phyloP scores from a whole-genome alignment of 2,888 invertebrate species.

The Heliconius cydno region DNA sequence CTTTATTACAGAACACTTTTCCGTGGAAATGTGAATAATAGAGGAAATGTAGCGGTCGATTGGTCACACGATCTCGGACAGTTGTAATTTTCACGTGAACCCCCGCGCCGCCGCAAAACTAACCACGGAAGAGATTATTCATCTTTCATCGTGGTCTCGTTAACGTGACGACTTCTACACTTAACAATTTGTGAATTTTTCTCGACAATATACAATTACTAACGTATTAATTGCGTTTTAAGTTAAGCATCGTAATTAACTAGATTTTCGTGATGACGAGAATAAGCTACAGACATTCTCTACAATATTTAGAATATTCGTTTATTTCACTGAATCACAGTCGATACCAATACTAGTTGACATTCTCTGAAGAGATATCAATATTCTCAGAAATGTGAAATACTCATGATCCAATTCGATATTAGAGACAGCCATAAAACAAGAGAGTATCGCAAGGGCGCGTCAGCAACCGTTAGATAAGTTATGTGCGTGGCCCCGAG shows the following conservation, averaged over 20 bases:
- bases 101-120: constrained; percentile 44
- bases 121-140: constrained; percentile 49
- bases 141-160: constrained; percentile 48
- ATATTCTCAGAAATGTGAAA: constrained; percentile 23
- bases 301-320: neutral
- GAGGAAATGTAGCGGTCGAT: constrained; percentile 48
- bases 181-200: neutral
- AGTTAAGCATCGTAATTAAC: neutral
- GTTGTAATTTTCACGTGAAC: constrained; percentile 44
- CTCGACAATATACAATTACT: neutral
- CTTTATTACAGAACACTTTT: constrained; percentile 28
- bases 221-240: neutral
- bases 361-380: constrained; percentile 13
- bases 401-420: constrained; percentile 30
- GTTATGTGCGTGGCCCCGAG: constrained; percentile 53
- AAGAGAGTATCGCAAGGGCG: constrained; percentile 48
- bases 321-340: neutral
- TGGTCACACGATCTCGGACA: constrained; percentile 47
- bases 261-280: neutral
- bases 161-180: constrained; percentile 35
- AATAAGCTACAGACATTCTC: neutral
- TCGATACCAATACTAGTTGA: neutral
- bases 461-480: constrained; percentile 54
- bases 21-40: constrained; percentile 31
- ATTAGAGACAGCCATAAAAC: constrained; percentile 42